A percentile compares a stretch with the other conserved stretches of the same genome.
Evolutionary conservation across 1,140 invertebrate species (phyloP).

Genomic region (Megalopta genalis): DNA sequence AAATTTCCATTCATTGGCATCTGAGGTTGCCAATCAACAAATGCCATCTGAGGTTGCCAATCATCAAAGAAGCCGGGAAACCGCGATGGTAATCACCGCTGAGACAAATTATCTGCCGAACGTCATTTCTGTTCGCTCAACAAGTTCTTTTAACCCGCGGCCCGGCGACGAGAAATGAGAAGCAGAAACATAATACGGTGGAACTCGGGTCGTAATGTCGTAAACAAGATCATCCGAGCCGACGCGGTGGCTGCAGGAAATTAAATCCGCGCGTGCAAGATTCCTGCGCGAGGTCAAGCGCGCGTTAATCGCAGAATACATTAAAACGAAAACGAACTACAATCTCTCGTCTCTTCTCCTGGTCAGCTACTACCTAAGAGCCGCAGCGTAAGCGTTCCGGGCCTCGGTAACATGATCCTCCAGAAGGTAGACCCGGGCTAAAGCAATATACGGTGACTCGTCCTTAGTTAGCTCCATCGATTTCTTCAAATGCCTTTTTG

Average conservation of each 20-base stretch:
- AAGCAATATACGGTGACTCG: slow-evolving; percentile 85
- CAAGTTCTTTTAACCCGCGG: slow-evolving; percentile 10
- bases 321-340: too few relatives aligned
- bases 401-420: slow-evolving; percentile 87
- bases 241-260: neutral
- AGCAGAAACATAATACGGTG: slow-evolving; percentile 14
- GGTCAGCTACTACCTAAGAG: slow-evolving; percentile 82
- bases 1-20: neutral
- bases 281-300: neutral
- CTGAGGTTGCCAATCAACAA: too few relatives aligned
- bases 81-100: neutral
- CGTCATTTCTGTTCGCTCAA: neutral
- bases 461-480: slow-evolving; percentile 87
- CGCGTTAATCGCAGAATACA: too few relatives aligned
- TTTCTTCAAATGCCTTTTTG: slow-evolving; percentile 86
- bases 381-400: slow-evolving; percentile 85
- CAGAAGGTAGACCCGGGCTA: slow-evolving; percentile 86
- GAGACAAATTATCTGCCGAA: neutral
- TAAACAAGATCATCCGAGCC: slow-evolving; percentile 27
- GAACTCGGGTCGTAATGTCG: slow-evolving; percentile 9
- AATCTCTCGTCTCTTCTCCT: too few relatives aligned
- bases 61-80: neutral
- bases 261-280: slow-evolving; percentile 8
- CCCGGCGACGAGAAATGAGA: neutral
- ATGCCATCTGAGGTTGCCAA: neutral